Evolutionary conservation across 2,888 invertebrate species (phyloP), one percentile per base, ranked within the genome.

Genomic region (Panzeria rudis): DNA sequence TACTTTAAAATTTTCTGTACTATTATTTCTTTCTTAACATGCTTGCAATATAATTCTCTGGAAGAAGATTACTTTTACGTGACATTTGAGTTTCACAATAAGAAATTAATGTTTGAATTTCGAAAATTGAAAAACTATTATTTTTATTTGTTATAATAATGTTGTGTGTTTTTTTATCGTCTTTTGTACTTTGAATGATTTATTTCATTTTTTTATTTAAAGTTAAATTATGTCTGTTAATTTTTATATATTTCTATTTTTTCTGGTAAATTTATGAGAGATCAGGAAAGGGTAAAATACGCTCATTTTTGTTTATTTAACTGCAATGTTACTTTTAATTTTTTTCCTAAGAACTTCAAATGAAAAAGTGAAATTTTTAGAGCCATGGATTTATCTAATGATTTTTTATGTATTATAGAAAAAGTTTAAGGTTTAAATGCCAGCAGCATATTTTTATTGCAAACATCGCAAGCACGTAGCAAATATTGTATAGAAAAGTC

Each of bases 51-150:
- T 44, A 41, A 69, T 54, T 76, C 62, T 76, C 20, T 47, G 17
- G 50, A 59, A 78, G 82, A 82, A 75, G 85, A 85, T 85, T 75
- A 47, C 38, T 3, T 75, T 78, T 82, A 85, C 85, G 85, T 85
- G 85, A 85, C 85, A 85, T 85, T 85, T 85, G 32, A 54, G 38
- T 17, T 47, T 66, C 56, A 56, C 23, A 59, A 23, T 47, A 47
- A 25, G n/a, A 77, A 77, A 32, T 32, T 8, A 75, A 15, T 29
- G 32, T 35, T 68, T 78, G 47, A 50, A 25, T 68, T 38, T 66
- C 29, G 8, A 75, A 73, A 68, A 76, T 77, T 71, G 66, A 47
- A 69, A 81, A 75, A 64, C 62, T 59, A 50, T 83, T 47, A 56
- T 71, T 72, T 75, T 25, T 81, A 66, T 72, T 72, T 80, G 35